Percentiles rank a stretch among this genome's conserved stretches.
These are phyloP conservation scores for Eristalis intricaria DNA, from an alignment of 2,888 invertebrate species.

Conservation along the genomic window DNA sequence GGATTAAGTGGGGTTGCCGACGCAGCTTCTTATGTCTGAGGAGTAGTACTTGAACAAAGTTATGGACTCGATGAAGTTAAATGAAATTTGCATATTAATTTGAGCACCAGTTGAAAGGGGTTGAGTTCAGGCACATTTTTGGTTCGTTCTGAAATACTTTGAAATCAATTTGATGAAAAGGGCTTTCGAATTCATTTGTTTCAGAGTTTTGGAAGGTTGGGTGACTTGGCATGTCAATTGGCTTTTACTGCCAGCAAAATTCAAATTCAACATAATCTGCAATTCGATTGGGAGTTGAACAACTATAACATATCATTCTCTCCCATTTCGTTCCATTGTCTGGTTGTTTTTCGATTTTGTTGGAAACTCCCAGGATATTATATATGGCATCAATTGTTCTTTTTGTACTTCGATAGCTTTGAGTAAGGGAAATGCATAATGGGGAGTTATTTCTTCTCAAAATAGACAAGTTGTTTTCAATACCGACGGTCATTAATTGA, in stretches of 20 bases:
- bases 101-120: not conserved
- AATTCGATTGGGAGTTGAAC: not conserved
- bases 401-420: too few relatives aligned
- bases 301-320: too few relatives aligned
- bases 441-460: too few relatives aligned
- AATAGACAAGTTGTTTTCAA: too few relatives aligned
- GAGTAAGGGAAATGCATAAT: too few relatives aligned
- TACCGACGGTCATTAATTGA: too few relatives aligned
- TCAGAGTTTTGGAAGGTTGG: not conserved
- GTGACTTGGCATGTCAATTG: not conserved
- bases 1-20: slow-evolving; percentile 4
- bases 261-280: not conserved
- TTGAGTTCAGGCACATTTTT: not conserved
- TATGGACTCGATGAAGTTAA: slow-evolving; percentile 18
- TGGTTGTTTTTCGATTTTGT: too few relatives aligned
- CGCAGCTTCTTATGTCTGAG: not conserved
- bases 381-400: too few relatives aligned
- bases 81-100: not conserved
- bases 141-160: not conserved
- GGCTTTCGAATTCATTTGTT: not conserved
- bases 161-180: not conserved
- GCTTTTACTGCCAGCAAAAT: not conserved
- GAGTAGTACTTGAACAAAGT: not conserved
- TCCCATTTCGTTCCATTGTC: too few relatives aligned
- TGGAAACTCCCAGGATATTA: too few relatives aligned